Percentiles rank a stretch among this genome's conserved stretches.
Evolutionary conservation across 2,113 vertebrate genomes (phyloP).

Genomic region (Rhynchopsitta pachyrhyncha): DNA sequence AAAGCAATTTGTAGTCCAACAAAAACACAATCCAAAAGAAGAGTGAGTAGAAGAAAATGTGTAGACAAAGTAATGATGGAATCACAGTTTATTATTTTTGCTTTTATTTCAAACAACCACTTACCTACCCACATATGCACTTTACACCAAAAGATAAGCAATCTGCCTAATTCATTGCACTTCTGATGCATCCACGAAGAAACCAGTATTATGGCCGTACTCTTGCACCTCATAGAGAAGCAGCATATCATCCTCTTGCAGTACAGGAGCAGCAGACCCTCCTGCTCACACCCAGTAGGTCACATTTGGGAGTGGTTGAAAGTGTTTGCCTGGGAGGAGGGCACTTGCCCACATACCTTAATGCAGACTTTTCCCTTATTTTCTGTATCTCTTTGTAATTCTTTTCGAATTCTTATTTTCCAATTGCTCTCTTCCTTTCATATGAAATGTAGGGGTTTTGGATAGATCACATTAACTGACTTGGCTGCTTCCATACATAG

Average conservation of each 20-base stretch:
- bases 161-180: rapidly evolving
- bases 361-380: neutral
- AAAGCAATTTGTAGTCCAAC: neutral
- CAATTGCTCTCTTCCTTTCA: neutral
- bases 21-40: neutral
- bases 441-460: neutral
- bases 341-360: neutral
- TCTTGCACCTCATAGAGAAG: neutral
- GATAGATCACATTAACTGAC: neutral
- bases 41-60: neutral
- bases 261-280: neutral
- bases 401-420: neutral
- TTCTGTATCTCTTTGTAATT: neutral
- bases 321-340: neutral
- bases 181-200: neutral
- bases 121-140: neutral
- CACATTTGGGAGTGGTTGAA: neutral
- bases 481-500: neutral
- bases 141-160: neutral
- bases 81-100: neutral
- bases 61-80: neutral
- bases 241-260: neutral
- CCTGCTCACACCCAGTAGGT: neutral
- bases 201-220: neutral
- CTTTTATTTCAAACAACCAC: neutral